Base-by-base conservation (phyloP, 2,797 vertebrate species). In the Kryptopterus vitreolus region DNA sequence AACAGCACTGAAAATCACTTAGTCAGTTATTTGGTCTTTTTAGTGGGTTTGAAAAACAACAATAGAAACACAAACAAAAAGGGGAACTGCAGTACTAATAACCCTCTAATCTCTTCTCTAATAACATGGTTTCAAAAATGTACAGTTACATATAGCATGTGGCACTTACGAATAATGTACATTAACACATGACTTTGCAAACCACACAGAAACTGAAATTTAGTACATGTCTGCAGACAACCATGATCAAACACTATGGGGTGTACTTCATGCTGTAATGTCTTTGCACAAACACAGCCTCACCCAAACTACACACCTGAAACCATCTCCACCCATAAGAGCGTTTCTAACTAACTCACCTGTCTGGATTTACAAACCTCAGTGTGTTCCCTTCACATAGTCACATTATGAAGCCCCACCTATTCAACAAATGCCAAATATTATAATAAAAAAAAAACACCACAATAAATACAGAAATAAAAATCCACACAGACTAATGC, bases 261-360 rank as follows among this genome's bases (percentile, higher is more conserved):
- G 6, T 7, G 38, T 53, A 38, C 22, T 5, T 71, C 26, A 20
- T 35, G 35, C 20, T 72, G 43, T 35, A 62, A 62, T 72, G 62
- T 50, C 24, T 43, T 43, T 65, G 31, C 13, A 26, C 57, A 58
- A 71, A 65, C 59, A 65, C 22, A 38, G n/a, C 78, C 59, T 65
- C 58, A 29, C 59, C 78, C 69, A 62, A 43, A 13, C 1, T 20
- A 26, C 31, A 58, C 66, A 61, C 31, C 22, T 78, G 10, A 70
- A 77, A 66, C 48, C 9, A 18, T 26, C 69, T 79, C 57, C 69
- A 72, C 78, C 78, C 69, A 63, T 3, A 16, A 20, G 1, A 22
- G 3, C 12, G 15, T n/a, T 72, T 33, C 20, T 43, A 43, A 43
- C 38, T 43, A 71, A 52, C 69, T 18, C 52, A 71, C 48, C 48